A percentile compares a stretch with the other conserved stretches of the same genome.
phyloP scores from a whole-genome alignment of 2,113 vertebrate genomes.

The Galemys pyrenaicus region DNA sequence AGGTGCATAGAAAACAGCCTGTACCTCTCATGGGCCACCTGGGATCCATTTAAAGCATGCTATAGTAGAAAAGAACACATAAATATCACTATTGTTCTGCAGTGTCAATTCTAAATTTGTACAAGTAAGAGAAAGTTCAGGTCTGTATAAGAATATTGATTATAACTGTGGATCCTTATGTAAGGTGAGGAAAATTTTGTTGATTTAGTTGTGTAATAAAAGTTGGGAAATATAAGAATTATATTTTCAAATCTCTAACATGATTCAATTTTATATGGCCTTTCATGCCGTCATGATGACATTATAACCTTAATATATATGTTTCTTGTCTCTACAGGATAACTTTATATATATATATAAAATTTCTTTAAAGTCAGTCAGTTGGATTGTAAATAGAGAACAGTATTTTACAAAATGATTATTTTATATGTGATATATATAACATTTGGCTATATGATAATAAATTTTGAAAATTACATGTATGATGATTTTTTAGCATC shows the following conservation, averaged over 20 bases:
- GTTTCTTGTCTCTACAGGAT: not conserved
- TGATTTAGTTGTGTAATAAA: constrained; percentile 60
- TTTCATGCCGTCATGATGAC: constrained; percentile 45
- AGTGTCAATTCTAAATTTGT: constrained; percentile 16
- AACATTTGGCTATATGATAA: not conserved
- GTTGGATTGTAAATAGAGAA: not conserved
- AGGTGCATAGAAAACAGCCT: not conserved
- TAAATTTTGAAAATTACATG: not conserved
- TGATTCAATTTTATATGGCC: constrained; percentile 58
- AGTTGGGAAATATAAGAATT: constrained; percentile 39
- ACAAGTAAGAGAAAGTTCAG: constrained; percentile 34
- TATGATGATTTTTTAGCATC: not conserved
- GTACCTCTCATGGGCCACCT: not conserved
- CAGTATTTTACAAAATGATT: not conserved
- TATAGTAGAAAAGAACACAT: not conserved
- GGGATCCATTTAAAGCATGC: constrained; percentile 12
- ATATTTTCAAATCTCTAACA: constrained; percentile 45
- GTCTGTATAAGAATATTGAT: constrained; percentile 46
- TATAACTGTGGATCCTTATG: not conserved
- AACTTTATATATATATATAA: not conserved
- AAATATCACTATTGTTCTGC: not conserved
- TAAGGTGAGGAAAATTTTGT: constrained; percentile 29
- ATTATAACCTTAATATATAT: constrained; percentile 21
- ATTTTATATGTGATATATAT: not conserved
- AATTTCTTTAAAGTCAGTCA: constrained; percentile 54